Evolutionary conservation across 2,113 vertebrate species (phyloP), one percentile per base, ranked within the genome.

Genomic region (Apus apus): DNA sequence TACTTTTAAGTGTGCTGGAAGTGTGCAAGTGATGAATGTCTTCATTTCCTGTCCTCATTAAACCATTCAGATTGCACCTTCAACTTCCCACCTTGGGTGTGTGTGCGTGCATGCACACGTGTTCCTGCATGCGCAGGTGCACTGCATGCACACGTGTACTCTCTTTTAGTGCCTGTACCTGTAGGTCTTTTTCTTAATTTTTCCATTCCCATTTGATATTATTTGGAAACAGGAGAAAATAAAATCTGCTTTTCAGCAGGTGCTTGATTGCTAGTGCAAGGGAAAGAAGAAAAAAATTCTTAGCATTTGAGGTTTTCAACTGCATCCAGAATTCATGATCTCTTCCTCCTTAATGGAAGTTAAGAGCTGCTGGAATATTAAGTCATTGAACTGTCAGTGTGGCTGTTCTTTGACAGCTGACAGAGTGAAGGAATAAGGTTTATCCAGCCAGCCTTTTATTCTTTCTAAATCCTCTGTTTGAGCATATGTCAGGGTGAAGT

Each of bases 391-490:
- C 94, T 83, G 93, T 96, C 87, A 93, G 97, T 87, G 93, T 86
- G 83, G 86, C 81, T 91, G 83, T 89, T 89, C 94, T 97, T 97
- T 96, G 96, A 97, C 96, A 96, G 93, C 93, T 92, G 96, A 89
- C 93, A 88, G 96, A 97, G 50, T n/a, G 60, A 96, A 94, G 95
- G 87, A 93, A 95, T 87, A 48, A 95, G 91, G 68, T 92, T 97
- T 96, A 92, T 97, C 96, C 92, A 94, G 92, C 30, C 66, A 95
- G 95, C 91, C 95, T 97, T 98, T 97, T 94, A 94, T 98, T 97
- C 91, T 87, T 58, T 83, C 82, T 87, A 96, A 97, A 97, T 96
- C 97, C 90, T 84, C 75, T 68, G 85, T 81, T 17, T 93, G 87
- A 96, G 62, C 79, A 76, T 95, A 83, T 96, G 90, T 93, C 87